Conservation (phyloP, 2,797 vertebrate species). For the Gymnothorax reevesii region DNA sequence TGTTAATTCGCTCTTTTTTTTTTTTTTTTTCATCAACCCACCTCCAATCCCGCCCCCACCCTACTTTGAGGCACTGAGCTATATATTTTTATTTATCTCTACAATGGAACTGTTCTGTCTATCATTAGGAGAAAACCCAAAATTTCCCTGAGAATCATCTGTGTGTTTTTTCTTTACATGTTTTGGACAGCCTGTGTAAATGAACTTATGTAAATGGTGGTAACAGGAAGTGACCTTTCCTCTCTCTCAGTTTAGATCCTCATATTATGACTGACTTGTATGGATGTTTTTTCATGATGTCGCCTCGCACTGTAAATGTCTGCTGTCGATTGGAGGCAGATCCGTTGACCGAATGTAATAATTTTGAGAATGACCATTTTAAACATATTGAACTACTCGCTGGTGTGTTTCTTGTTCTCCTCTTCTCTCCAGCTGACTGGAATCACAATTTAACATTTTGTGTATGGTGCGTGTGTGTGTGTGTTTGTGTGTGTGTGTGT, state of each 20-base stretch:
- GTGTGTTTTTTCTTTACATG: constrained; percentile 30
- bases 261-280: background rate
- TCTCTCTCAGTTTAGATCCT: constrained; percentile 9
- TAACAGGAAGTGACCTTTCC: constrained; percentile 11
- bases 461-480: too few species aligned
- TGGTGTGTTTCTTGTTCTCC: background rate
- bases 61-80: constrained; percentile 66
- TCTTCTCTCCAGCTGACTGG: background rate
- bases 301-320: background rate
- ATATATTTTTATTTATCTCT: constrained; percentile 48
- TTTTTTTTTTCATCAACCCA: constrained; percentile 48
- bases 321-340: background rate
- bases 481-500: too few species aligned
- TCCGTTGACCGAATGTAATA: background rate
- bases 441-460: background rate
- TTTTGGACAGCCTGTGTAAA: constrained; percentile 6
- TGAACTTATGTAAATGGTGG: too few species aligned
- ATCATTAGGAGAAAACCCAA: constrained; percentile 9
- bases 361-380: background rate
- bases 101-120: background rate
- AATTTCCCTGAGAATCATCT: constrained; percentile 1
- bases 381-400: background rate
- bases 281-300: background rate
- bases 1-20: constrained; percentile 28
- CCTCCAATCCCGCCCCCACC: constrained; percentile 39